phyloP scores from a whole-genome alignment of 2,888 invertebrate genomes.

The Mactromeris polynyma region DNA sequence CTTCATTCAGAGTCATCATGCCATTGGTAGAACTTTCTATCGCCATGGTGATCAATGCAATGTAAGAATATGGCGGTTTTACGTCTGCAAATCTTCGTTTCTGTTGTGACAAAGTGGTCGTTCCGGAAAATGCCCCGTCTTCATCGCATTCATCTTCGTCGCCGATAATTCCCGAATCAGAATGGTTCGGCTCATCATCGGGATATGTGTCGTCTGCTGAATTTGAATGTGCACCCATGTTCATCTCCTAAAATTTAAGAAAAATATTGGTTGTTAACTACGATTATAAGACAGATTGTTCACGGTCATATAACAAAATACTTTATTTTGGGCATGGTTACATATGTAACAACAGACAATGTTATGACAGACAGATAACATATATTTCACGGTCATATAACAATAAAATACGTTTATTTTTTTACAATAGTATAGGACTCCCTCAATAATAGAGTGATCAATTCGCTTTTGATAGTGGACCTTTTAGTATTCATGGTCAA shows the following conservation, averaged over 20 bases:
- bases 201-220: slow-evolving; percentile 46
- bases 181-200: slow-evolving; percentile 53
- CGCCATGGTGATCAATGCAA: slow-evolving; percentile 99
- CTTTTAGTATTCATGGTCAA: too few species aligned
- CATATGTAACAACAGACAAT: too few species aligned
- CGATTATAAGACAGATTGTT: not conserved
- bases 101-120: slow-evolving; percentile 84
- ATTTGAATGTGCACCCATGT: slow-evolving; percentile 39
- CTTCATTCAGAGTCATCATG: slow-evolving; percentile 96
- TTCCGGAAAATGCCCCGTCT: slow-evolving; percentile 69
- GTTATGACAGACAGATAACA: too few species aligned
- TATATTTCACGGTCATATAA: too few species aligned
- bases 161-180: slow-evolving; percentile 58
- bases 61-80: slow-evolving; percentile 99
- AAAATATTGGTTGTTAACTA: not conserved
- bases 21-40: slow-evolving; percentile 99
- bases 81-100: slow-evolving; percentile 90
- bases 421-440: too few species aligned
- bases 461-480: too few species aligned
- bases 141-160: slow-evolving; percentile 65
- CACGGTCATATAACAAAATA: too few species aligned
- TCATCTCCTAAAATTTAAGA: slow-evolving; percentile 52
- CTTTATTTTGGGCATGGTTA: too few species aligned
- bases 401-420: too few species aligned
- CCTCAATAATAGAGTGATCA: too few species aligned